Base-by-base conservation (phyloP, 2,797 vertebrate species). In the Tarsius wallacei region DNA sequence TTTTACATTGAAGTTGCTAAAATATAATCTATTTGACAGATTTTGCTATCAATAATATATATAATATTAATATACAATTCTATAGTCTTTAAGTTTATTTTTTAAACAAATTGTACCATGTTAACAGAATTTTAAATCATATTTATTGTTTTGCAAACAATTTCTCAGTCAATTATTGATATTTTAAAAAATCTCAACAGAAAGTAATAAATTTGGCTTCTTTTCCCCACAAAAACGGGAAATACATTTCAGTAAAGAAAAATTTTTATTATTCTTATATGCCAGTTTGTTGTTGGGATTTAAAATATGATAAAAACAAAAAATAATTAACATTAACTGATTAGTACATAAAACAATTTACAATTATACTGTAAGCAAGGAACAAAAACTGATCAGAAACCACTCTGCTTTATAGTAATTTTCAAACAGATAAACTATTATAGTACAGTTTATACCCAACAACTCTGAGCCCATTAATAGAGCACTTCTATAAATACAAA, bases 401-500 rank as follows among this genome's bases (percentile, higher is more conserved):
- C 66, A 95, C 13, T 74, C 91, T 89, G 36, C 85, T 98, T 96
- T 93, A 98, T 98, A 96, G 90, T 92, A 91, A 96, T 71, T 61
- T 97, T 93, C 95, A 97, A 97, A 96, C 22, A 97, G 24, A 24
- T 93, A 97, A 98, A 97, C 89, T 59, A 94, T 88, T 97, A 95
- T 68, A 97, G 31, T 96, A 96, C 42, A 95, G 12, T 91, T 95
- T 87, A 81, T 90, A 80, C 36, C 74, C 17, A 63, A 80, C 87
- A 89, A 70, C 59, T 97, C 70, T 95, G 91, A 96, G 94, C 93
- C 94, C 93, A 95, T 74, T 96, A 85, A 66, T 88, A 98, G 78
- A 98, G 64, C 84, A 90, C 76, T 97, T 96, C 87, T 98, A 57
- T 97, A 98, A 95, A 96, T 98, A 98, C 91, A 98, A 98, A 98